phyloP scores from a whole-genome alignment of 23 tunicate species.

The Aplidium turbinatum region DNA sequence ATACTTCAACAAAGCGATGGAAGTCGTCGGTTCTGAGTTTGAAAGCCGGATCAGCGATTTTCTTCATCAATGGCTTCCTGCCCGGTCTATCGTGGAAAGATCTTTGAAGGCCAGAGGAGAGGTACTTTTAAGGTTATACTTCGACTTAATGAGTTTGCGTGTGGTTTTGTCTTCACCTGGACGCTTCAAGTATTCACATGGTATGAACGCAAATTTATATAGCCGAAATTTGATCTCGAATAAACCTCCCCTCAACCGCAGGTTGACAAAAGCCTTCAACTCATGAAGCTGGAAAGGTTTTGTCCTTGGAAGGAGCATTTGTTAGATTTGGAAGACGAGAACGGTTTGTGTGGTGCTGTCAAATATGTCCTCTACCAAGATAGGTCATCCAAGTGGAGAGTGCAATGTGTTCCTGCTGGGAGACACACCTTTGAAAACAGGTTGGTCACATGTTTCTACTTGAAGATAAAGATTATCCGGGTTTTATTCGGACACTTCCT shows the following conservation, averaged over 20 bases:
- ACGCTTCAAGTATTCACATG: no score
- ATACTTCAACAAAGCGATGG: conserved; percentile 65
- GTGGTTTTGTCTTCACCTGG: no score
- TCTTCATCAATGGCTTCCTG: conserved; percentile 81
- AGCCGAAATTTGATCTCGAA: no score
- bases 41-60: conserved; percentile 17
- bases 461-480: no score
- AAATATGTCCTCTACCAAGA: conserved; percentile 80
- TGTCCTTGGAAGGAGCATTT: conserved; percentile 98
- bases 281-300: conserved; percentile 33
- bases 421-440: conserved; percentile 69
- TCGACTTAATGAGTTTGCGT: no score
- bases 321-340: conserved; percentile 63
- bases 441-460: conserved; percentile 1
- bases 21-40: conserved; percentile 78
- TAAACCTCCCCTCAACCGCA: background rate
- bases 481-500: no score
- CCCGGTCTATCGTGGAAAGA: conserved; percentile 66
- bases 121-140: no score
- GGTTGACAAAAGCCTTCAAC: conserved; percentile 58
- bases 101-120: conserved; percentile 34
- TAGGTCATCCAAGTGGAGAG: conserved; percentile 54
- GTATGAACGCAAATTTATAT: no score
- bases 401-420: conserved; percentile 84
- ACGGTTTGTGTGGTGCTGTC: conserved; percentile 30